Evolutionary conservation across 2,797 vertebrate genomes (phyloP).

Genomic region (Arctocebus calabarensis): DNA sequence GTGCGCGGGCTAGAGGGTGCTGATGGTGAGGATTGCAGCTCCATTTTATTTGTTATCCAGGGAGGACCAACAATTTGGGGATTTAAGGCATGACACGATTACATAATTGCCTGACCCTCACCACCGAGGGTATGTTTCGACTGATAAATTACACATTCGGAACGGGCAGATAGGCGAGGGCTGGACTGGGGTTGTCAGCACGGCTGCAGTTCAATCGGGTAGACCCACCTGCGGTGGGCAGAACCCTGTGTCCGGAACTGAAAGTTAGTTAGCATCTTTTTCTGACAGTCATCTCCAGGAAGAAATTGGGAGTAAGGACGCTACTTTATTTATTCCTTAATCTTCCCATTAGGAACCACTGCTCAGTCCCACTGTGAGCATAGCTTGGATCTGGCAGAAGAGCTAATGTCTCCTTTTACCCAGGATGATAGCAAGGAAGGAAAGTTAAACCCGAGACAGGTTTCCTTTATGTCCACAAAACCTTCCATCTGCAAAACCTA

Average conservation of each 20-base stretch:
- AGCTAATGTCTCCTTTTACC: conserved; percentile 51
- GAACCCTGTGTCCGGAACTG: conserved; percentile 75
- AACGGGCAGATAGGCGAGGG: conserved; percentile 85
- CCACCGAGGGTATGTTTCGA: conserved; percentile 86
- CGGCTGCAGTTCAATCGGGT: conserved; percentile 75
- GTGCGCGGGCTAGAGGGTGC: not conserved
- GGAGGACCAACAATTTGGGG: conserved; percentile 86
- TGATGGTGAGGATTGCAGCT: not conserved
- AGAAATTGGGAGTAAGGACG: conserved; percentile 77
- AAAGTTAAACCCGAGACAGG: conserved; percentile 69
- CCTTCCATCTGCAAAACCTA: conserved; percentile 61
- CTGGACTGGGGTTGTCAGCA: conserved; percentile 75
- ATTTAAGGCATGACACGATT: conserved; percentile 86
- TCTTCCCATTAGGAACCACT: conserved; percentile 62
- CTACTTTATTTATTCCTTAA: conserved; percentile 69
- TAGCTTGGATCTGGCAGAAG: conserved; percentile 67
- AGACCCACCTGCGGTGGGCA: conserved; percentile 48
- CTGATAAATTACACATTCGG: conserved; percentile 87
- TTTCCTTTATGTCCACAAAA: conserved; percentile 64
- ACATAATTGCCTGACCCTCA: conserved; percentile 87
- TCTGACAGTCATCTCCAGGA: conserved; percentile 77
- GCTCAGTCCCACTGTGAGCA: not conserved
- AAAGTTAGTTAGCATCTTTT: conserved; percentile 79
- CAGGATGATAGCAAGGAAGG: conserved; percentile 47
- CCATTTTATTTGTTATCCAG: conserved; percentile 85